Evolutionary conservation across 1,140 invertebrate genomes (phyloP), one percentile per base, ranked within the genome.

Genomic region (Temnothorax longispinosus): DNA sequence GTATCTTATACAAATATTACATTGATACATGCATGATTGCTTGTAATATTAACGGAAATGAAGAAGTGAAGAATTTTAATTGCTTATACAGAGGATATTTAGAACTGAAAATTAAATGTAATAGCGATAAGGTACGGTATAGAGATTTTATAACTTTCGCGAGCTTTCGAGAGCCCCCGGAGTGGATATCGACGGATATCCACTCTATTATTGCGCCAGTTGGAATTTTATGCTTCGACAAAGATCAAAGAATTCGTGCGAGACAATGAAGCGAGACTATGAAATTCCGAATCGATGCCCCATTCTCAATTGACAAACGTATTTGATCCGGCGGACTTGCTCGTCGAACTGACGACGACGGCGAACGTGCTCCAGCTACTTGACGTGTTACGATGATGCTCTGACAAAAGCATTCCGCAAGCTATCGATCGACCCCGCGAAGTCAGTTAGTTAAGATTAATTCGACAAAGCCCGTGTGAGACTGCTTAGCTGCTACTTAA

Each of bases 401-500:
- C 21, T 56, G 21, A 21, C 62, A 87, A 58, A 56, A 89, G 87
- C 56, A 64, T 88, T 75, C 67, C 62, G 75, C 50, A 72, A 86
- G 47, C 21, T 88, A 89, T 89, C 75, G 88, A 89, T 86, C 69
- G 81, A 11, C 8, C 21, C n/a, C 38, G 10, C 56, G 32, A 10
- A 89, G 74, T 86, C 87, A 62, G 75, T 89, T 80, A 86, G 87
- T 75, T 88, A 69, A 80, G 82, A 85, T 89, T 88, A 88, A 76
- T 69, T 74, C 38, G 60, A 71, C 87, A 85, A 72, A 87, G 77
- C 74, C 35, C 54, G 58, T 15, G n/a, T 54, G 52, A 85, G 52
- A 35, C 69, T 86, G 21, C 69, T 62, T 58, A 69, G 72, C 52
- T 76, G 62, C 52, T 84, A 64, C 35, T 89, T 88, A 86, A 86